Evolutionary conservation across 2,888 invertebrate species (phyloP).

Genomic region (Tribolium freemani): DNA sequence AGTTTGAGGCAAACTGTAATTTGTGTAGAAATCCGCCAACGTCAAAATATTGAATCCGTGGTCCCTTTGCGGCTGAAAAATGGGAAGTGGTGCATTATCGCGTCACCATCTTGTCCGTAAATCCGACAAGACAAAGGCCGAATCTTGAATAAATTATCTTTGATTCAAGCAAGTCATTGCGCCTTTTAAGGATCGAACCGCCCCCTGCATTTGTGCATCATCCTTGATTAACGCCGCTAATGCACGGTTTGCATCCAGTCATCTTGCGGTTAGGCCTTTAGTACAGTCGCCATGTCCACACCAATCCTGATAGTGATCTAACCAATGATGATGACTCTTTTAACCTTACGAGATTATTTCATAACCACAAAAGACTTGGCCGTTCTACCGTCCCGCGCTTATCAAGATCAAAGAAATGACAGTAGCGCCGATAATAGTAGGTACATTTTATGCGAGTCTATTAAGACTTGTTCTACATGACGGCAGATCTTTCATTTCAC

Average conservation of each 20-base stretch:
- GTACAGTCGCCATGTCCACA: constrained; percentile 39
- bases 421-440: constrained; percentile 38
- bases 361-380: constrained; percentile 14
- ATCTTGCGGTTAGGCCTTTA: constrained; percentile 31
- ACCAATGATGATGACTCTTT: constrained; percentile 46
- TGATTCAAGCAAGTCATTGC: constrained; percentile 54
- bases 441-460: constrained; percentile 5
- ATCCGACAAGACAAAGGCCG: constrained; percentile 50
- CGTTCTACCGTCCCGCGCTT: constrained; percentile 11
- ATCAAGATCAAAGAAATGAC: constrained; percentile 46
- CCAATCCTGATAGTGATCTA: constrained; percentile 40
- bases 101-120: constrained; percentile 38
- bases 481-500: constrained; percentile 9
- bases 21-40: not conserved
- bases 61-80: not conserved
- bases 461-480: constrained; percentile 16
- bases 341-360: constrained; percentile 32
- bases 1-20: too few relatives aligned
- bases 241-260: constrained; percentile 43
- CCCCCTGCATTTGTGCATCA: constrained; percentile 47
- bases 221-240: constrained; percentile 45
- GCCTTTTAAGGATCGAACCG: constrained; percentile 54
- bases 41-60: constrained; percentile 28
- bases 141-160: constrained; percentile 56
- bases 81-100: constrained; percentile 29